phyloP scores from a whole-genome alignment of 2,888 invertebrate genomes.

The Keiferia lycopersicella region DNA sequence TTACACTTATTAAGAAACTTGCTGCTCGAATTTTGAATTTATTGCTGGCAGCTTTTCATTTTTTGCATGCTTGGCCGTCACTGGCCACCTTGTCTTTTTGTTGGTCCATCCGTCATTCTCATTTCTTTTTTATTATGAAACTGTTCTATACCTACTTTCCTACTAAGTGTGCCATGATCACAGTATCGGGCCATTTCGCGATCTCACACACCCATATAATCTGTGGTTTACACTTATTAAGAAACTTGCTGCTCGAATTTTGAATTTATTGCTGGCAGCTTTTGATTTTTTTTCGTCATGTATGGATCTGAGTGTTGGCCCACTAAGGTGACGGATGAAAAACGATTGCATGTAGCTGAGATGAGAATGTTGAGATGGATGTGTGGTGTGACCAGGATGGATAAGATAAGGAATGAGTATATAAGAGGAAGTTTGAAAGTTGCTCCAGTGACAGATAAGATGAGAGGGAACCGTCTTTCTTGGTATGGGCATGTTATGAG shows the following conservation, averaged over 20 bases:
- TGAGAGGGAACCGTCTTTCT: too few species aligned
- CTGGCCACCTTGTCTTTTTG: not conserved
- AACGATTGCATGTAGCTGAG: too few species aligned
- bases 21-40: conserved; percentile 23
- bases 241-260: conserved; percentile 22
- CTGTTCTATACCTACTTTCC: conserved; percentile 33
- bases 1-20: conserved; percentile 22
- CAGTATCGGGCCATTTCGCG: conserved; percentile 37
- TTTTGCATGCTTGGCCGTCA: conserved; percentile 5
- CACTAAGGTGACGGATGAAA: too few species aligned
- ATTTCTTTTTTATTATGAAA: too few species aligned
- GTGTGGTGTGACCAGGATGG: too few species aligned
- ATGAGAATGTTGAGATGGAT: too few species aligned
- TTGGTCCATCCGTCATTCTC: too few species aligned
- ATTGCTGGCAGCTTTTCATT: conserved; percentile 2
- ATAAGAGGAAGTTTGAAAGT: too few species aligned
- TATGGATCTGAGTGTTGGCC: too few species aligned
- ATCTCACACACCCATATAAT: conserved; percentile 17
- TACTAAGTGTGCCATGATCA: conserved; percentile 51
- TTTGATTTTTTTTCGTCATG: not conserved
- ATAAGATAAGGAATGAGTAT: too few species aligned
- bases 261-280: conserved; percentile 12
- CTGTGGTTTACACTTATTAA: conserved; percentile 20
- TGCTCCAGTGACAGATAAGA: too few species aligned
- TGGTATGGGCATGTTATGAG: too few species aligned